Evolutionary conservation across 1,140 invertebrate species (phyloP).

Genomic region (Nomia melanderi): DNA sequence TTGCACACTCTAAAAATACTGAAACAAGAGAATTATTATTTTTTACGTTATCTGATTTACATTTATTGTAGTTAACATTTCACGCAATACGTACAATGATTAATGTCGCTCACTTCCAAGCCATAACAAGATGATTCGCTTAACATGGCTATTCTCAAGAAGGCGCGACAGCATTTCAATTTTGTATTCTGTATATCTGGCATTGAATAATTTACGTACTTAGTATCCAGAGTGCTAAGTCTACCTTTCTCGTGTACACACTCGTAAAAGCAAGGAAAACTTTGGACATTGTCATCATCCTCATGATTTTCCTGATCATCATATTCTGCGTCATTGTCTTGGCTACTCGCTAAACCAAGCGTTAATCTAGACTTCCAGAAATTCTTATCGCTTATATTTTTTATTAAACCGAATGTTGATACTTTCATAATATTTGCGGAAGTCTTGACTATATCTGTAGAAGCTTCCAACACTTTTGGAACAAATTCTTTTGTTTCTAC

Average conservation of each 20-base stretch:
- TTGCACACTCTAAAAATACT: conserved; percentile 76
- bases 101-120: conserved; percentile 73
- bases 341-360: conserved; percentile 60
- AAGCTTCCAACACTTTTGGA: conserved; percentile 77
- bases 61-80: background rate
- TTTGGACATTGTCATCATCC: conserved; percentile 64
- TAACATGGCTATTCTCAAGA: conserved; percentile 76
- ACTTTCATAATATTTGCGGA: conserved; percentile 76
- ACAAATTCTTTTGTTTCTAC: conserved; percentile 76
- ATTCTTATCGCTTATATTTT: conserved; percentile 71
- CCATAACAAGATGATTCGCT: conserved; percentile 76
- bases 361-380: conserved; percentile 77
- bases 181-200: conserved; percentile 70
- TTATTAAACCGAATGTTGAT: conserved; percentile 76
- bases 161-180: conserved; percentile 75
- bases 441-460: conserved; percentile 76
- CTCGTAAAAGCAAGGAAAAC: conserved; percentile 79
- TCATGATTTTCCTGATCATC: conserved; percentile 55
- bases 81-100: conserved; percentile 70
- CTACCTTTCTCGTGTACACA: conserved; percentile 67
- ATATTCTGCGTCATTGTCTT: conserved; percentile 46
- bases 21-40: conserved; percentile 54
- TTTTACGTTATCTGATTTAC: conserved; percentile 12
- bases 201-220: conserved; percentile 74
- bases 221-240: conserved; percentile 72